Percentiles rank a stretch among this genome's conserved stretches.
These are phyloP conservation scores for Lasioglossum oenotherae DNA, from an alignment of 2,888 invertebrate species.

Conservation along the genomic window DNA sequence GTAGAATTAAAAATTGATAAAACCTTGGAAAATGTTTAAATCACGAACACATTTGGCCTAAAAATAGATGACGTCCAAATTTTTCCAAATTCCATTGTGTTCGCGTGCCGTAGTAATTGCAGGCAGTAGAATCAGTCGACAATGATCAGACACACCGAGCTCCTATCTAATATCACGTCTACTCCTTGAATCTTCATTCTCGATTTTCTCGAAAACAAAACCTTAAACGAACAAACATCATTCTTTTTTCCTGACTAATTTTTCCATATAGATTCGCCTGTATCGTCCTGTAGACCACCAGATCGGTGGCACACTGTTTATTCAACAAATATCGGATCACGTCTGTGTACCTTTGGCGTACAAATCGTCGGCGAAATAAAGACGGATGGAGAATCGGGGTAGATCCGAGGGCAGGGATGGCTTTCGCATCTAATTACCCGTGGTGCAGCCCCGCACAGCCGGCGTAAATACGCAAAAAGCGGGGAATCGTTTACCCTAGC, in stretches of 20 bases:
- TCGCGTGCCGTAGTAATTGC: no score
- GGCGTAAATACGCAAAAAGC: conserved; percentile 46
- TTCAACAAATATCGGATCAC: background rate
- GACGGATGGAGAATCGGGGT: conserved; percentile 15
- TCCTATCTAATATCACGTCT: no score
- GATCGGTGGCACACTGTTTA: background rate
- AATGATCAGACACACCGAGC: no score
- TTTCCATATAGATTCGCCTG: no score
- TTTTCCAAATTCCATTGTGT: no score
- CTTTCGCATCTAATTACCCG: conserved; percentile 60
- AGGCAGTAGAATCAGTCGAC: no score
- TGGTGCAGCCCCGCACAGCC: conserved; percentile 9
- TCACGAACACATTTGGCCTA: background rate
- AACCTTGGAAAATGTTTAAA: background rate
- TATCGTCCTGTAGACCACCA: background rate
- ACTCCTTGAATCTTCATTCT: no score
- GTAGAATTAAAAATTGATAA: background rate
- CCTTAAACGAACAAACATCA: no score
- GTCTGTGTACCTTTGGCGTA: no score
- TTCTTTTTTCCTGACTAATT: no score
- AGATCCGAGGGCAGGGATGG: conserved; percentile 40
- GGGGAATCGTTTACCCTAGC: conserved; percentile 69
- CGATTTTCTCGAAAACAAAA: no score
- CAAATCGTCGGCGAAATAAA: conserved; percentile 28
- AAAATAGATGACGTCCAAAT: no score